Percentiles rank a stretch among this genome's conserved stretches.
phyloP scores from a whole-genome alignment of 1,140 invertebrate species.

The Drosophila sp. region DNA sequence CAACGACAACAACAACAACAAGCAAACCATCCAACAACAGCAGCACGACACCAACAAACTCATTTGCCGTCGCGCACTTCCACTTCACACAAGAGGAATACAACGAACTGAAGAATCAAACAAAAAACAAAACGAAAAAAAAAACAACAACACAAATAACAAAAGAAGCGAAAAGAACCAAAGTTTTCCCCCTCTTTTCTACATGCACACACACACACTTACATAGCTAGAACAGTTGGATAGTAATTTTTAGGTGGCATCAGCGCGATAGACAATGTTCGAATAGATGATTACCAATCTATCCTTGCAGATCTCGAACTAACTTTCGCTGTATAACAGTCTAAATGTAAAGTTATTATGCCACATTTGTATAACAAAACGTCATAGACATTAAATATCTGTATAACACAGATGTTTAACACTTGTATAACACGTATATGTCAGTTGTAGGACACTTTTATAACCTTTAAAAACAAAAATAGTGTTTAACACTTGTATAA shows the following conservation, averaged over 20 bases:
- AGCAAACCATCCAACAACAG: slow-evolving; percentile 13
- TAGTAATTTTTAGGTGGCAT: background rate
- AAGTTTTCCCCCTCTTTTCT: slow-evolving; percentile 17
- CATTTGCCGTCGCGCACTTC: slow-evolving; percentile 48
- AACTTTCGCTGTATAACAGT: background rate
- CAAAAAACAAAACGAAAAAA: slow-evolving; percentile 21
- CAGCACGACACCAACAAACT: slow-evolving; percentile 47
- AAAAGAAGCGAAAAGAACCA: slow-evolving; percentile 12
- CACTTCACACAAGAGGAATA: slow-evolving; percentile 55
- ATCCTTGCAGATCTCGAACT: background rate
- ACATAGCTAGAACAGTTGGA: no score
- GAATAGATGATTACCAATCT: background rate
- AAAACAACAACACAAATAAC: slow-evolving; percentile 18
- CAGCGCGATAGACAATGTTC: background rate
- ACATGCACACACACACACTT: no score
- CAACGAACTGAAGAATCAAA: slow-evolving; percentile 26
- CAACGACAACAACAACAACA: slow-evolving; percentile 17
- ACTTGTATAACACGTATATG: no score
- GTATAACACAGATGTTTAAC: no score
- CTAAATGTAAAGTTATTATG: no score
- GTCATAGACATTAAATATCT: no score
- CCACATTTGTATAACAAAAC: no score
- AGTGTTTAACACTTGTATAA: no score
- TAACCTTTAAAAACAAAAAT: no score
- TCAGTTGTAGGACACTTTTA: no score